A percentile compares a stretch with the other conserved stretches of the same genome.
These are phyloP conservation scores for Drosophila paramelanica DNA, from an alignment of 2,888 invertebrate genomes.

Conservation along the genomic window DNA sequence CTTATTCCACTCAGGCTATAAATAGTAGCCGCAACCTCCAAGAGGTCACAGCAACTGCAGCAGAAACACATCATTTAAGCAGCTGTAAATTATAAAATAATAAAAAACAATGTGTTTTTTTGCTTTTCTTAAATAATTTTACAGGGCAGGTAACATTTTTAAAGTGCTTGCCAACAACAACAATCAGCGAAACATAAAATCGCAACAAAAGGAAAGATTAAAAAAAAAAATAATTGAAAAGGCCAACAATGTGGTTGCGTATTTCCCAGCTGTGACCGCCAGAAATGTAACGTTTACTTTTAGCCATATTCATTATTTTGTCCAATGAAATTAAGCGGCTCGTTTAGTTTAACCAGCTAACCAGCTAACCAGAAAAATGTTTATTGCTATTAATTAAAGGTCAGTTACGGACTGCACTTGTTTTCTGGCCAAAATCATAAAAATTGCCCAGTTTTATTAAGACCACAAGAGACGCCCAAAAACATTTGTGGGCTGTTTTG, in stretches of 20 bases:
- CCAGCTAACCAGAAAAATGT: slow-evolving; percentile 11
- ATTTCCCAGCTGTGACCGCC: slow-evolving; percentile 48
- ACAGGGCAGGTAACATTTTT: slow-evolving; percentile 54
- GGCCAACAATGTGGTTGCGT: slow-evolving; percentile 29
- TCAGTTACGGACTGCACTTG: slow-evolving; percentile 15
- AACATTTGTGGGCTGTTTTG: slow-evolving; percentile 1
- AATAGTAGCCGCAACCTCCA: slow-evolving; percentile 60
- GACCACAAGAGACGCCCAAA: slow-evolving; percentile 16
- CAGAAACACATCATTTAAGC: slow-evolving; percentile 27
- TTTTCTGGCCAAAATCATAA: not conserved
- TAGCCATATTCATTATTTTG: slow-evolving; percentile 58
- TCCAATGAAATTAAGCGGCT: slow-evolving; percentile 63
- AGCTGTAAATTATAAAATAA: slow-evolving; percentile 59
- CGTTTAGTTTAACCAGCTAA: slow-evolving; percentile 39
- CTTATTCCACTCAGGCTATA: slow-evolving; percentile 52
- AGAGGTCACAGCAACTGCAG: slow-evolving; percentile 55
- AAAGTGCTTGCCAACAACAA: slow-evolving; percentile 34
- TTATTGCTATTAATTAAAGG: slow-evolving; percentile 50
- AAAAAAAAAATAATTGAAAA: slow-evolving; percentile 36
- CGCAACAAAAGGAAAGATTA: slow-evolving; percentile 31
- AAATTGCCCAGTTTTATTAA: not conserved
- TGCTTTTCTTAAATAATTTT: slow-evolving; percentile 58
- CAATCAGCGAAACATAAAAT: slow-evolving; percentile 22
- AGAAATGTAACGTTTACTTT: slow-evolving; percentile 26
- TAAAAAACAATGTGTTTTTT: slow-evolving; percentile 42